Evolutionary conservation across 1,140 invertebrate genomes (phyloP), one percentile per base, ranked within the genome.

Genomic region (Oreohelix idahoensis): DNA sequence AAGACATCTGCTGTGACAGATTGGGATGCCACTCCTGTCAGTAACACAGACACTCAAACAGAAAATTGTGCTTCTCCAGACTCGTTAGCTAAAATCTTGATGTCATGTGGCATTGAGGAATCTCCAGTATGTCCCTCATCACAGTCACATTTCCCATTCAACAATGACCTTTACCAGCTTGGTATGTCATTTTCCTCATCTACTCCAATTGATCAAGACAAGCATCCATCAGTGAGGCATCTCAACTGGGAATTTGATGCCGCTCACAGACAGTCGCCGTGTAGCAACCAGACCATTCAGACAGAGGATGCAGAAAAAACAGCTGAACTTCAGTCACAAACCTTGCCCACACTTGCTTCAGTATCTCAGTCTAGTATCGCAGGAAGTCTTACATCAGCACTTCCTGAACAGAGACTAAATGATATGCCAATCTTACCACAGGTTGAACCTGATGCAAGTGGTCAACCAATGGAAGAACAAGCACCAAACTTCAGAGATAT

Each of bases 171-270:
- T 23, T 58, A 8, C 13, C 53, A 58, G 23, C 11, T 45, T 10
- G 42, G 13, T 29, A 11, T 38, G 58, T 32, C 77, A 36, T 66
- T 39, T n/a, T 1, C 29, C 15, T 51, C 77, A 66, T 79, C 77
- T 38, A 79, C 77, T 79, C 77, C 77, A 39, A 35, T 45, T 49
- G 32, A 10, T 10, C 39, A 45, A n/a, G 36, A 36, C 17, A 79
- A 79, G 53, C 51, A 79, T 69, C 36, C 51, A 36, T 32, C 45
- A 36, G 77, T 79, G 51, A 58, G 77, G 32, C 66, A 79, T n/a
- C 63, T 79, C 20, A 63, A 20, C 35, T 39, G 32, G 26, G 77
- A 42, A n/a, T 79, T 79, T 79, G 77, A 79, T 79, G 77, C 53
- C 10, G 77, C 77, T 45, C 39, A 76, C n/a, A 76, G 20, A 35